Evolutionary conservation across 2,797 vertebrate species (phyloP), one percentile per base, ranked within the genome.

Genomic region (Pseudopleuronectes americanus): DNA sequence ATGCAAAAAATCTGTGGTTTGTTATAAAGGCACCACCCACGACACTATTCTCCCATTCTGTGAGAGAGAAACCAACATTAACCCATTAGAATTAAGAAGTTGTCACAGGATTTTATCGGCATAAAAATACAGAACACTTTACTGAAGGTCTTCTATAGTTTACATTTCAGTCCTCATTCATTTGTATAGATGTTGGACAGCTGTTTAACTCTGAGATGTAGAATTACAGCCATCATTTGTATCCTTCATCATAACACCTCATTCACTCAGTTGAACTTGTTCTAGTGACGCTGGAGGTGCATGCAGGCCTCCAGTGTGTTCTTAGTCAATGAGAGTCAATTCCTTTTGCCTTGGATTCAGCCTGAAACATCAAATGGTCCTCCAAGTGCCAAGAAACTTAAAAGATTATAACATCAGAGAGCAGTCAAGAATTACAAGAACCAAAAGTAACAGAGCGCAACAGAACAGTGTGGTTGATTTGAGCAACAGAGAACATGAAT

Each of bases 21-120:
- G 48, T 76, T 77, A 66, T 68, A 49, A 92, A 92, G 90, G 89
- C 91, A 92, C 89, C 79, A 64, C 75, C 84, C 64, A 71, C 26
- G 64, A 76, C 41, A 64, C 49, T 57, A 10, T 54, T 71, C 56
- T 74, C 58, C 74, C 62, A 55, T 64, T 53, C 45, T 49, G 33
- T 80, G 62, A 82, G n/a, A 73, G 28, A 81, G 21, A 73, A 22
- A 76, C 62, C 41, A 70, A 71, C 47, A 45, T 26, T 45, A 65
- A 69, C 68, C 65, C 60, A 54, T 80, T 48, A 48, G n/a, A 74
- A 53, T 71, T 57, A 68, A 36, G 62, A 23, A 48, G 43, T 13
- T 24, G 47, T 74, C 61, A 31, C 26, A 57, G 63, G 52, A 71
- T 64, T 76, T 76, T 74, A 71, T 64, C 61, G 38, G 10, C 41